These are phyloP conservation scores for Cinclus mexicanus DNA, from an alignment of 2,113 vertebrate species.

Conservation along the genomic window DNA sequence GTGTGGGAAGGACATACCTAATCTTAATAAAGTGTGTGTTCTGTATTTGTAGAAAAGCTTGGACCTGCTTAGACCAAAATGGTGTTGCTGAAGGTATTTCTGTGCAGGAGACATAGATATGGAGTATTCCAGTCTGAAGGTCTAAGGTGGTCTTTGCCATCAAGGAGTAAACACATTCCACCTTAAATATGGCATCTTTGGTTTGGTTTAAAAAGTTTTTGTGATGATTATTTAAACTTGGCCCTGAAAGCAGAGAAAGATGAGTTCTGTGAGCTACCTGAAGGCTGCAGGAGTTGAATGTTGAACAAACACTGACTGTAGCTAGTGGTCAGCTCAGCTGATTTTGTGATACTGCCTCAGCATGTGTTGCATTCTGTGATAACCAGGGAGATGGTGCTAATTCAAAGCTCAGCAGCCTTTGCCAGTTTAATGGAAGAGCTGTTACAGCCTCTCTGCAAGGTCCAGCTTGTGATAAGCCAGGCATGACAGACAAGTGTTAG, in stretches of 20 bases:
- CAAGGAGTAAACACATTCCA: not conserved
- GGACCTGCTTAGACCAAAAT: not conserved
- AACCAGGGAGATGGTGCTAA: not conserved
- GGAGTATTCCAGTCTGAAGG: not conserved
- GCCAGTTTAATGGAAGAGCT: not conserved
- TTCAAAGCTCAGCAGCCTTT: not conserved
- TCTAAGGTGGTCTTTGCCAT: not conserved
- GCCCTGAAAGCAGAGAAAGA: not conserved
- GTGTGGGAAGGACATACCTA: not conserved
- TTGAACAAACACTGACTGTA: not conserved
- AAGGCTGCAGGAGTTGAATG: not conserved
- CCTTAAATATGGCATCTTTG: not conserved
- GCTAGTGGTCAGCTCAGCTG: not conserved
- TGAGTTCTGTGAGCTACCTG: not conserved
- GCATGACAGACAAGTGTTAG: not conserved
- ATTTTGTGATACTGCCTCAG: not conserved
- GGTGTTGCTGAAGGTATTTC: not conserved
- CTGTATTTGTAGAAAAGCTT: not conserved
- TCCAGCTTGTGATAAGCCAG: not conserved
- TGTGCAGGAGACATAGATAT: not conserved
- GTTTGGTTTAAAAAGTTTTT: not conserved
- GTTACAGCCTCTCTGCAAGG: not conserved
- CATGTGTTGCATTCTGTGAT: not conserved
- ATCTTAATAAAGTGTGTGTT: not conserved
- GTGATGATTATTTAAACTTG: not conserved